A percentile compares a stretch with the other conserved stretches of the same genome.
Conservation (phyloP, 2,797 vertebrate genomes). For the Pseudocheirus occidentalis region DNA sequence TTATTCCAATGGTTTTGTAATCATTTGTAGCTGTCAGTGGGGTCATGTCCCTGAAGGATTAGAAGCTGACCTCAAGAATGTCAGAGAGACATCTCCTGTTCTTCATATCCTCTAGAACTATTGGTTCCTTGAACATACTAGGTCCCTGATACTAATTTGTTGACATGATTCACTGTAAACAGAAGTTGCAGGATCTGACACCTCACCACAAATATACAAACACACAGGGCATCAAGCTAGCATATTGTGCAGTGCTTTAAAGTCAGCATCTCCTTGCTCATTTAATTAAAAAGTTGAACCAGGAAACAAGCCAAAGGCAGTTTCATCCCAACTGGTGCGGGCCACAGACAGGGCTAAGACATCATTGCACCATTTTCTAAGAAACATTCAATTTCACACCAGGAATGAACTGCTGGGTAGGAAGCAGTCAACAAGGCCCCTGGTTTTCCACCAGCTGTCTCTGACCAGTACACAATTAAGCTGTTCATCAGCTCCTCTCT, state of each 20-base stretch:
- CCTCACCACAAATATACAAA: neutral
- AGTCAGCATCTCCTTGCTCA: neutral
- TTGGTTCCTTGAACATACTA: neutral
- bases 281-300: neutral
- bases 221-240: neutral
- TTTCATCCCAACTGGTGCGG: neutral
- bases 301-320: neutral
- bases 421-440: neutral
- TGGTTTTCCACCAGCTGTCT: neutral
- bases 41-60: neutral
- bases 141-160: accelerated
- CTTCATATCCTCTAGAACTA: accelerated
- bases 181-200: neutral
- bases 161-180: neutral
- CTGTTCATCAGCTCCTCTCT: neutral
- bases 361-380: neutral
- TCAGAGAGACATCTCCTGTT: neutral
- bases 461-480: neutral
- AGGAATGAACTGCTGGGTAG: neutral
- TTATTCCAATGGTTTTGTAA: neutral
- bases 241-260: neutral
- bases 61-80: neutral
- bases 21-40: neutral
- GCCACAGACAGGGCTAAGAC: neutral
- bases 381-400: neutral